A percentile compares a stretch with the other conserved stretches of the same genome.
Conservation (phyloP, 2,797 vertebrate genomes). For the Poeciliopsis turneri region DNA sequence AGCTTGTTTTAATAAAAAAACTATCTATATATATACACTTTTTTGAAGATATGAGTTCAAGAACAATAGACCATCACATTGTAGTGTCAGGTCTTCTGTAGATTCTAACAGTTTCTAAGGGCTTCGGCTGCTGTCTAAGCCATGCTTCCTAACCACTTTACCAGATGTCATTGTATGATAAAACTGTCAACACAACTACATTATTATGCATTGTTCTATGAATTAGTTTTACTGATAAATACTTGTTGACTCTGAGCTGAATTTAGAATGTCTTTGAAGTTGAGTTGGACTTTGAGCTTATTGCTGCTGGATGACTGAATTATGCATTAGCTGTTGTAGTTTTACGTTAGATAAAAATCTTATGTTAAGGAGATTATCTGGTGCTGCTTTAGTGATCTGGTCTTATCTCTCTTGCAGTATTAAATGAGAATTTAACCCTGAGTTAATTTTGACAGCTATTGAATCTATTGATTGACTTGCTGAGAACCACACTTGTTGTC, state of each 20-base stretch:
- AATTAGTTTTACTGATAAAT: background rate
- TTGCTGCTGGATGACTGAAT: background rate
- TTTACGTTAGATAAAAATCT: background rate
- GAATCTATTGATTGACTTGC: background rate
- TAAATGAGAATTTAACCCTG: background rate
- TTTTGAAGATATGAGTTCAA: background rate
- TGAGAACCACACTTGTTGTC: background rate
- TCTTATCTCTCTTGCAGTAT: background rate
- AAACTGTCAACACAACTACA: background rate
- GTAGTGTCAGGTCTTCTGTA: too few relatives aligned
- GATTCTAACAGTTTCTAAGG: background rate
- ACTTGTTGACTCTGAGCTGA: background rate
- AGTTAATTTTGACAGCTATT: background rate
- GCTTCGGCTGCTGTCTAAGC: background rate
- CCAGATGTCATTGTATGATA: background rate
- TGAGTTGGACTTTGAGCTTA: background rate
- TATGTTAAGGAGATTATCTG: background rate
- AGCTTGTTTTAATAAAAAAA: background rate
- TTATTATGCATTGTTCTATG: background rate
- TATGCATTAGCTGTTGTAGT: background rate
- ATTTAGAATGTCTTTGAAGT: background rate
- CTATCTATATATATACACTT: too few relatives aligned
- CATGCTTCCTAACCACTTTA: background rate
- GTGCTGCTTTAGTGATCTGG: background rate
- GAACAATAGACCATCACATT: background rate